Percentiles rank a stretch among this genome's conserved stretches.
Evolutionary conservation across 2,888 invertebrate genomes (phyloP).

Genomic region (Zele albiditarsus): DNA sequence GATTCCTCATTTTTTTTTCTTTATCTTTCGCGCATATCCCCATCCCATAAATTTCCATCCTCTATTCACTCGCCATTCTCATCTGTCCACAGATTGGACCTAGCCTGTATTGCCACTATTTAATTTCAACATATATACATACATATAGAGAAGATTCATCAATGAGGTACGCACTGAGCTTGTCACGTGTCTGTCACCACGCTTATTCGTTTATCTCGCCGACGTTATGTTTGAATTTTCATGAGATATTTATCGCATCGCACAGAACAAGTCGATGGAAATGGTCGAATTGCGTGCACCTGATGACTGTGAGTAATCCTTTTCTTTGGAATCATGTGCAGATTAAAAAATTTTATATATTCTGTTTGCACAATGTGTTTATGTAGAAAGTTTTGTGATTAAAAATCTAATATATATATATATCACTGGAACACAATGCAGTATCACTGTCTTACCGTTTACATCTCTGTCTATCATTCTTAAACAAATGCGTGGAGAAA

Average conservation of each 20-base stretch:
- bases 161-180: neutral
- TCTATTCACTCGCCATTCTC: neutral
- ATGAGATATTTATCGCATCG: neutral
- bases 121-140: no score
- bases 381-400: no score
- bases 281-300: neutral
- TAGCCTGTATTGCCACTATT: no score
- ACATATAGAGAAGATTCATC: no score
- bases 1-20: constrained; percentile 44
- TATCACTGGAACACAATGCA: no score
- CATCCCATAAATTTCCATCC: constrained; percentile 16
- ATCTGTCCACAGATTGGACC: no score
- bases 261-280: neutral
- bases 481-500: no score
- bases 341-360: neutral
- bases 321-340: neutral
- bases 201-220: neutral
- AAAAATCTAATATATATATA: no score
- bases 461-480: no score
- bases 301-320: no score
- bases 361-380: no score
- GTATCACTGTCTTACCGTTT: no score
- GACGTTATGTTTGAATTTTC: neutral
- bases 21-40: neutral
- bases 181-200: neutral